Evolutionary conservation across 2,113 vertebrate genomes (phyloP).

Genomic region (Upupa epops): DNA sequence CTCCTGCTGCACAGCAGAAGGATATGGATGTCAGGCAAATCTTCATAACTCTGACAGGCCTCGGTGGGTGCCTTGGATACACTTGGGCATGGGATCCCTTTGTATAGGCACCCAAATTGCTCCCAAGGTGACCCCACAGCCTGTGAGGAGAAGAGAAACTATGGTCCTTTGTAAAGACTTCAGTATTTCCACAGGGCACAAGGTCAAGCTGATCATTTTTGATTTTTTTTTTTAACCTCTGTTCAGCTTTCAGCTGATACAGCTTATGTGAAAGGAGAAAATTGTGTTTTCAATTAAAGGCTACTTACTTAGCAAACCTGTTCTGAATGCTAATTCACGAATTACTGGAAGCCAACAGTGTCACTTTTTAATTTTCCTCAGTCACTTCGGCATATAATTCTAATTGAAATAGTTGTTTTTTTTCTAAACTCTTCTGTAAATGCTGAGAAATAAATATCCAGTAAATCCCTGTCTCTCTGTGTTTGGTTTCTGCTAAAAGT

Average conservation of each 20-base stretch:
- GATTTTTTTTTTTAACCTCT: not conserved
- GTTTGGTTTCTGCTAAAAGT: constrained; percentile 21
- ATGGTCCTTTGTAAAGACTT: not conserved
- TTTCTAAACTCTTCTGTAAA: constrained; percentile 14
- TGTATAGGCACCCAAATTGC: not conserved
- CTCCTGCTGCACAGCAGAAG: not conserved
- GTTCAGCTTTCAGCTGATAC: not conserved
- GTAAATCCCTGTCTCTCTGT: not conserved
- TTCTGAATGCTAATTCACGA: constrained; percentile 58
- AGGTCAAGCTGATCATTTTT: constrained; percentile 11
- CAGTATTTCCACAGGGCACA: not conserved
- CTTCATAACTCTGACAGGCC: not conserved
- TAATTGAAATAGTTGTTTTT: not conserved
- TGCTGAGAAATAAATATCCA: constrained; percentile 8
- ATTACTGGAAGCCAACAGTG: constrained; percentile 27
- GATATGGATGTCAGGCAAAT: not conserved
- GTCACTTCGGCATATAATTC: constrained; percentile 34
- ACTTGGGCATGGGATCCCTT: accelerated
- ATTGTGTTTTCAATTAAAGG: constrained; percentile 49
- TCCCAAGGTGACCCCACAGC: not conserved
- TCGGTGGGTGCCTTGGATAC: accelerated
- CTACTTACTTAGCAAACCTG: constrained; percentile 34
- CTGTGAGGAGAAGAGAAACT: not conserved
- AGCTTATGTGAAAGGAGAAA: not conserved
- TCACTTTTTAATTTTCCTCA: not conserved